phyloP scores from a whole-genome alignment of 2,888 invertebrate species.

The Nezara viridula region DNA sequence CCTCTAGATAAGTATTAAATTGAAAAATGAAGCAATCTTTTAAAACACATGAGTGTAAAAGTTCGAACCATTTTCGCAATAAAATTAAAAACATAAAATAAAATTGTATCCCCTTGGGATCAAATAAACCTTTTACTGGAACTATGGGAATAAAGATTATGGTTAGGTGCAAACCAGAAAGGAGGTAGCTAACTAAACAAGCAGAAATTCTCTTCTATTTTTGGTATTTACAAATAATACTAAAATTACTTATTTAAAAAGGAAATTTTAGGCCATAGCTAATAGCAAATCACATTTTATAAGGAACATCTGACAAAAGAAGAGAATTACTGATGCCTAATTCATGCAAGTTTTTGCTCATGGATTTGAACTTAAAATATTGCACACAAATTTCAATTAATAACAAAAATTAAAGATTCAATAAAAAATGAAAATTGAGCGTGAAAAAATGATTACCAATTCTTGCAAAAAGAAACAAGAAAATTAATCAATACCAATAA shows the following conservation, averaged over 20 bases:
- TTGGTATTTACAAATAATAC: not conserved
- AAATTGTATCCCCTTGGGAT: constrained; percentile 49
- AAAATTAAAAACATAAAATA: constrained; percentile 18
- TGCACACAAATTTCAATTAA: not conserved
- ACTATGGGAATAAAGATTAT: constrained; percentile 43
- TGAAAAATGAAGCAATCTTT: not conserved
- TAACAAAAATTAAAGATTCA: too few relatives aligned
- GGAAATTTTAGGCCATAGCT: not conserved
- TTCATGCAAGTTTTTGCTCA: constrained; percentile 55
- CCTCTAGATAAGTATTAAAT: not conserved
- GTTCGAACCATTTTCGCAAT: constrained; percentile 62
- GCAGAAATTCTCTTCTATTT: constrained; percentile 55
- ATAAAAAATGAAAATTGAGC: too few relatives aligned
- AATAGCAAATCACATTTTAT: not conserved
- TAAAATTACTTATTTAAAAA: not conserved
- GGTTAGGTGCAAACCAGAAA: constrained; percentile 57
- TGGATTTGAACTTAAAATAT: constrained; percentile 51
- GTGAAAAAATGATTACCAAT: too few relatives aligned
- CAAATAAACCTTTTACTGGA: constrained; percentile 31
- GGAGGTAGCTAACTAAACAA: constrained; percentile 53
- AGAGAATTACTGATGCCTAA: constrained; percentile 58
- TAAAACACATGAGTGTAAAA: constrained; percentile 54
- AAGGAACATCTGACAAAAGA: not conserved
- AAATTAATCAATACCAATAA: not conserved
- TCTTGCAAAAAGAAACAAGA: not conserved